phyloP scores from a whole-genome alignment of 2,113 vertebrate species.

The Agapornis roseicollis region DNA sequence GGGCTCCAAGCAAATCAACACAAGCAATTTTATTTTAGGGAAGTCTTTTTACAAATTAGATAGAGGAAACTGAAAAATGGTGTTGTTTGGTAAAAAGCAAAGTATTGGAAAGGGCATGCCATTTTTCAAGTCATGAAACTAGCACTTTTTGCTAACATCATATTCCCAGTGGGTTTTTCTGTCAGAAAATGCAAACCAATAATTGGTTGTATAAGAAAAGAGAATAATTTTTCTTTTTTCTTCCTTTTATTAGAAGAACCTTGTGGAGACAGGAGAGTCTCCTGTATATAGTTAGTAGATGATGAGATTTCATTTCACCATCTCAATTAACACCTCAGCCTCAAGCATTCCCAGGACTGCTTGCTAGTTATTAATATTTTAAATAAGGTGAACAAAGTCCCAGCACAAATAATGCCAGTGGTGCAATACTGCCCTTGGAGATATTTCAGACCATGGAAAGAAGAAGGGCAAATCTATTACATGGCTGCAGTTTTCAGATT shows the following conservation, averaged over 20 bases:
- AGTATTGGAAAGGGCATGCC: background rate
- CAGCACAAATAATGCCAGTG: background rate
- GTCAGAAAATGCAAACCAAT: background rate
- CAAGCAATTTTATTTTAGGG: constrained; percentile 11
- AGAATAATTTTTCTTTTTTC: background rate
- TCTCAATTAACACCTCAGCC: background rate
- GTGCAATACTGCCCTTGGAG: background rate
- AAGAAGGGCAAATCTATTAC: background rate
- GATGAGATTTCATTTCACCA: background rate
- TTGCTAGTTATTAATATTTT: background rate
- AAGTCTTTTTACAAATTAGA: background rate
- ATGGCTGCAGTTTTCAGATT: background rate
- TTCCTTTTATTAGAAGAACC: background rate
- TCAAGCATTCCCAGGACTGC: background rate
- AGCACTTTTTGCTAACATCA: background rate
- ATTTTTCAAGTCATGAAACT: background rate
- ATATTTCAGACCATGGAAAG: background rate
- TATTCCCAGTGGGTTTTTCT: background rate
- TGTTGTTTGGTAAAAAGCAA: background rate
- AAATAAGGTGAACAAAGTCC: background rate
- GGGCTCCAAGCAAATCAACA: background rate
- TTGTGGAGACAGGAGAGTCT: background rate
- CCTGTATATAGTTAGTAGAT: background rate
- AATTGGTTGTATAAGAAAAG: background rate
- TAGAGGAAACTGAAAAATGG: background rate